phyloP scores from a whole-genome alignment of 2,113 vertebrate species.

The Tragulus kanchil region DNA sequence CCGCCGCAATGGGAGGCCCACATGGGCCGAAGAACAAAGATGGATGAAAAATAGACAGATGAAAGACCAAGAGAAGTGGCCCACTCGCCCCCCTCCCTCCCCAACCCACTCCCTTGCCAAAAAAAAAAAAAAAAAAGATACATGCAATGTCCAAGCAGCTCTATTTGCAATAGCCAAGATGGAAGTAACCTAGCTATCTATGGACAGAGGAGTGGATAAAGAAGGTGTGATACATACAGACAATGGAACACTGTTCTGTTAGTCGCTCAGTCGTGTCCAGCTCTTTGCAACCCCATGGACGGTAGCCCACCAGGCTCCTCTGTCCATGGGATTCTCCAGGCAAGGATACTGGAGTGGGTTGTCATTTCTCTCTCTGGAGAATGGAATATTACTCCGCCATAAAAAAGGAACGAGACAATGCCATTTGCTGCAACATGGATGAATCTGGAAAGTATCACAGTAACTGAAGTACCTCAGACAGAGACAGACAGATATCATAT shows the following conservation, averaged over 20 bases:
- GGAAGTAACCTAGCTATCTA: neutral
- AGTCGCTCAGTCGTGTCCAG: no score
- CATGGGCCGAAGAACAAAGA: no score
- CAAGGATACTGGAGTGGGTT: no score
- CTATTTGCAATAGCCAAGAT: neutral
- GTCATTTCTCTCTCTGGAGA: neutral
- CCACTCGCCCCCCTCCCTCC: no score
- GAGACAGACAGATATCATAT: neutral
- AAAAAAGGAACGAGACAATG: neutral
- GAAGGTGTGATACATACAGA: neutral
- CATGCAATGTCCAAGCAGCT: neutral
- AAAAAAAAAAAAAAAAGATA: neutral
- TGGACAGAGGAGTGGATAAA: neutral
- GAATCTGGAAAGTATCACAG: neutral
- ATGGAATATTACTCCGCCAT: neutral
- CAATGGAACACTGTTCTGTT: neutral
- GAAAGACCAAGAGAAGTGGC: no score
- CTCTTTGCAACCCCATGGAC: no score
- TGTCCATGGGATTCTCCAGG: no score
- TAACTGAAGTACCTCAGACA: neutral
- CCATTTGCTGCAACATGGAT: neutral
- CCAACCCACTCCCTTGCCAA: no score
- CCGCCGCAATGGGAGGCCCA: no score
- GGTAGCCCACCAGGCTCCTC: no score
- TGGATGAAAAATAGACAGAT: no score